Base-by-base conservation (phyloP, 37 sponge, comb jelly and placozoan species). In the Ianthella basta region DNA sequence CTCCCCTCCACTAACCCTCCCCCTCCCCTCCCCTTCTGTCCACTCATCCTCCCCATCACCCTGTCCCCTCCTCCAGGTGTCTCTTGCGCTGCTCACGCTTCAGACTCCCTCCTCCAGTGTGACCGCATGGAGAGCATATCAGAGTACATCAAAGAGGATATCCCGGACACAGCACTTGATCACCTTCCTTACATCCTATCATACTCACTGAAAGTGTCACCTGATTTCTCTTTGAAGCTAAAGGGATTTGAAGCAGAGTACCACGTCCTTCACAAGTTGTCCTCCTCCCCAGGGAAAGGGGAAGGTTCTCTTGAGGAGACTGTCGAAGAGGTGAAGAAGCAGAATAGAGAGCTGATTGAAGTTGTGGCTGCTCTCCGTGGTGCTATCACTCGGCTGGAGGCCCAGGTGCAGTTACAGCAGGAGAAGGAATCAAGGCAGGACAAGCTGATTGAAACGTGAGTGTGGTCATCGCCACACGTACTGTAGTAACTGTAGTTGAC, bases 211-310 rank as follows among this genome's bases (percentile, higher is more conserved):
- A 72, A 44, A 18, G 40, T 69, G 12, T 73, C 67, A 32, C 36
- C 50, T n/a, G 57, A 70, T 12, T 57, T 94, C 15, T 70, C 70
- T 0, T 65, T 41, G 35, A 82, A 83, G 63, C 85, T 94, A 40
- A 63, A 86, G 66, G 84, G n/a, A 1, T 91, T 89, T 84, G 95
- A 94, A 74, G 73, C 87, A 25, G 95, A 94, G 79, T 94, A 87
- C 60, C 60, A 66, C 23, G 85, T 91, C 33, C 82, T 91, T 70
- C 84, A 81, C 16, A 90, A 91, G 50, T 8, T 36, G 54, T 20
- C 78, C 24, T 21, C 33, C 16, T 41, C 54, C 1, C 25, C 23
- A 14, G 4, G n/a, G 21, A n/a, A 53, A 1, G 39, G 40, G 25
- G 13, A 4, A 14, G 37, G n/a, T 15, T 39, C 23, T 50, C 15